Percentiles rank a stretch among this genome's conserved stretches.
Conservation (phyloP, 1,140 invertebrate species). For the Gryon sp. region DNA sequence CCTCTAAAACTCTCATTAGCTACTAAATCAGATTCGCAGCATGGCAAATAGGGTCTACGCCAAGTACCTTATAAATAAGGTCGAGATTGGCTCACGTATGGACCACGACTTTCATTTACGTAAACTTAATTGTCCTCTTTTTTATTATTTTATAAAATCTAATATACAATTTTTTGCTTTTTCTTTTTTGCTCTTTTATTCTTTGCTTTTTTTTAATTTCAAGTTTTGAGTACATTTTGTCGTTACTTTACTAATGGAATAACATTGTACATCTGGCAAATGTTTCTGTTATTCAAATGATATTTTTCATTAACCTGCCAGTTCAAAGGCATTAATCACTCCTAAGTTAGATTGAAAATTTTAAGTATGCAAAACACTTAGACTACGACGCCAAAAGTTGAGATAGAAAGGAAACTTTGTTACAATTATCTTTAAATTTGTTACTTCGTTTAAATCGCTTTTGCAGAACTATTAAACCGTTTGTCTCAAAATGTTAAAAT, state of each 20-base stretch:
- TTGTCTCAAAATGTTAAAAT: no score
- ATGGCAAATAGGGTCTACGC: constrained; percentile 36
- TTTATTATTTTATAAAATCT: not conserved
- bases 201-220: no score
- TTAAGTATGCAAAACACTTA: not conserved
- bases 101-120: constrained; percentile 6
- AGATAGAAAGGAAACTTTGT: constrained; percentile 5
- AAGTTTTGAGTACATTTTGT: no score
- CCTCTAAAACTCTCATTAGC: constrained; percentile 56
- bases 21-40: constrained; percentile 57
- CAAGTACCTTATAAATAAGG: constrained; percentile 47
- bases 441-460: constrained; percentile 1
- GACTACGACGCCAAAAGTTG: not conserved
- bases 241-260: no score
- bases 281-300: no score
- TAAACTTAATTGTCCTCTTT: not conserved
- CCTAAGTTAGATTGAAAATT: no score
- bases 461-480: not conserved
- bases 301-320: no score
- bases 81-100: constrained; percentile 35
- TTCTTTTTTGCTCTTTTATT: no score
- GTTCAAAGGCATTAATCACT: no score
- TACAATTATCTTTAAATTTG: not conserved
- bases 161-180: no score
- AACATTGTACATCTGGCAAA: no score